Percentiles rank a stretch among this genome's conserved stretches.
Evolutionary conservation across 2,888 invertebrate genomes (phyloP).

Genomic region (Cryptosula pallasiana): DNA sequence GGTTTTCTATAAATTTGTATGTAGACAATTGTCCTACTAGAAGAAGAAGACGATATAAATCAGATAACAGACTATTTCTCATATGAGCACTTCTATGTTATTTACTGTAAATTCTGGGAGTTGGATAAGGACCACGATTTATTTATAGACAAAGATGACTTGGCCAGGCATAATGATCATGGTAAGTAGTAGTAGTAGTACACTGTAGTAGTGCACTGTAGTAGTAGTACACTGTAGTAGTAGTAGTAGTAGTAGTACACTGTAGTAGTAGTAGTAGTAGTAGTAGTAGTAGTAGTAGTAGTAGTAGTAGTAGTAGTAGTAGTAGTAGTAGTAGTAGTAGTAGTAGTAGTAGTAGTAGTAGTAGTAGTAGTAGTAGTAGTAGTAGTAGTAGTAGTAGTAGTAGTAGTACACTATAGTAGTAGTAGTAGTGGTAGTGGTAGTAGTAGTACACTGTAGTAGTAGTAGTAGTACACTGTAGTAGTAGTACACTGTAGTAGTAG

Average conservation of each 20-base stretch:
- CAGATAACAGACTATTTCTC: constrained; percentile 73
- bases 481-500: too few relatives aligned
- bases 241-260: too few relatives aligned
- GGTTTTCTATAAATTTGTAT: too few relatives aligned
- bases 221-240: too few relatives aligned
- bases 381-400: too few relatives aligned
- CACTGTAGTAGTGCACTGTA: background rate
- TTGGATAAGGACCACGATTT: constrained; percentile 96
- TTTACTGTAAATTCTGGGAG: constrained; percentile 99
- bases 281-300: too few relatives aligned
- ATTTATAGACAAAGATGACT: constrained; percentile 86
- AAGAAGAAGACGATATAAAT: constrained; percentile 95
- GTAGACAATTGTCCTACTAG: constrained; percentile 68
- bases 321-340: too few relatives aligned
- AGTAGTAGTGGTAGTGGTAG: too few relatives aligned
- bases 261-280: background rate
- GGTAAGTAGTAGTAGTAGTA: constrained; percentile 65
- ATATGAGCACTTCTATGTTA: constrained; percentile 99
- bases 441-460: too few relatives aligned
- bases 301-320: too few relatives aligned
- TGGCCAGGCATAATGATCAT: constrained; percentile 90
- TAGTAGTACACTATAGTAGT: too few relatives aligned
- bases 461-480: too few relatives aligned
- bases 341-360: background rate
- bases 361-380: constrained; percentile 24